These are phyloP conservation scores for Leptobrachium leishanense DNA, from an alignment of 2,113 vertebrate species.

Conservation along the genomic window DNA sequence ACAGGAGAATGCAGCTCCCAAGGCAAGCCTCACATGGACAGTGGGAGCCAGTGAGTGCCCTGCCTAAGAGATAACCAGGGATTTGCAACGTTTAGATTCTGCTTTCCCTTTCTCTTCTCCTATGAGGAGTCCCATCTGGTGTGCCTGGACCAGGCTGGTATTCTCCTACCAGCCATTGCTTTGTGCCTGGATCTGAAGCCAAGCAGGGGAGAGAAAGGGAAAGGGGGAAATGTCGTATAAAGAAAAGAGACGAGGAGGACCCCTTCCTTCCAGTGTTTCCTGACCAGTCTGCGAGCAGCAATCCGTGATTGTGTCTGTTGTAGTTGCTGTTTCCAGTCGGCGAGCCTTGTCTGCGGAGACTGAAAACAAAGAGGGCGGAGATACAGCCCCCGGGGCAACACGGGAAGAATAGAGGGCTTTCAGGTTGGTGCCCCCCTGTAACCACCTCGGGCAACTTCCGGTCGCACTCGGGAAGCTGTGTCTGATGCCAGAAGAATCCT, in stretches of 20 bases:
- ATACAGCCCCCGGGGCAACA: neutral
- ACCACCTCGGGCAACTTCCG: slow-evolving; percentile 8
- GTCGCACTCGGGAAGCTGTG: neutral
- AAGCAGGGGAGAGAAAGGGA: neutral
- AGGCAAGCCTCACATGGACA: neutral
- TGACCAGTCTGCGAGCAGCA: neutral
- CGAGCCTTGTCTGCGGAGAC: slow-evolving; percentile 19
- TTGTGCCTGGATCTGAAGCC: neutral
- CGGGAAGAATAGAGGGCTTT: slow-evolving; percentile 6
- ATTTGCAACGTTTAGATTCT: neutral
- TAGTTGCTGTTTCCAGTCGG: slow-evolving; percentile 32
- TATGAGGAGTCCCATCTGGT: slow-evolving; percentile 31
- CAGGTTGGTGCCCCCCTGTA: slow-evolving; percentile 5
- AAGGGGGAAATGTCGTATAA: neutral
- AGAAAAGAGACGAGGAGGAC: neutral
- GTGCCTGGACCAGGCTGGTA: slow-evolving; percentile 36
- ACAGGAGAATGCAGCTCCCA: neutral
- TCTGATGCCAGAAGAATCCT: slow-evolving; percentile 6
- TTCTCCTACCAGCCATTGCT: slow-evolving; percentile 9
- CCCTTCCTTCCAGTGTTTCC: neutral
- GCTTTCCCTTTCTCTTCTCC: neutral
- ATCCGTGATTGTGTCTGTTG: neutral
- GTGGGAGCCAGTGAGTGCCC: neutral
- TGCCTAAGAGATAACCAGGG: neutral
- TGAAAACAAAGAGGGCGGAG: slow-evolving; percentile 24